Evolutionary conservation across 2,797 vertebrate genomes (phyloP), one percentile per base, ranked within the genome.

Genomic region (Etheostoma perlongum): DNA sequence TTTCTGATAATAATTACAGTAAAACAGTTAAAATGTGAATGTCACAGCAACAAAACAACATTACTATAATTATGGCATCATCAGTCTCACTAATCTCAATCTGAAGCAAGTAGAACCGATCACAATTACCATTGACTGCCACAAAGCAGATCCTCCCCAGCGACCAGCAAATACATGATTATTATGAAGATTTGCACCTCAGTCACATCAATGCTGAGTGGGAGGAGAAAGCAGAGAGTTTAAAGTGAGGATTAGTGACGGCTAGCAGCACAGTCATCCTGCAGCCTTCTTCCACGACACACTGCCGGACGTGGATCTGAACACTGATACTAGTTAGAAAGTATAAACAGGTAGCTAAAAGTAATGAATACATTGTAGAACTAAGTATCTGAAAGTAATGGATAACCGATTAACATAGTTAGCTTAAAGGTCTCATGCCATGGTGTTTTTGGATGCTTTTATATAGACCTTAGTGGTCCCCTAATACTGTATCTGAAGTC

Each of bases 161-260:
- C 98, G 94, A 98, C 97, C 96, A 99, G 96, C 92, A 99, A 95
- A 96, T 99, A 98, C 97, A 99, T 96, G 95, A 95, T 93, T 94
- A 99, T 99, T 93, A 99, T 99, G 97, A 99, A 98, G 97, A 99
- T 97, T 95, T 99, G 98, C 90, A 99, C 98, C 94, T 99, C 98
- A 92, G 98, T 99, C 95, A 99, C 98, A 96, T 99, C 98, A 96
- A 99, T 98, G 96, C 98, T 99, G 96, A 96, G 94, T 90, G 95
- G 92, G 93, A 94, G 83, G 89, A 95, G 94, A 89, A 94, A 95
- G 93, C 95, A 96, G 55, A 89, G 72, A 80, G 90, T 85, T 61
- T n/a, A 95, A 82, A 92, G 92, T 91, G 94, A 83, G 91, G 92
- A 95, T 96, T 84, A 93, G 86, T 83, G 82, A 88, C 87, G 11